Percentiles rank a stretch among this genome's conserved stretches.
These are phyloP conservation scores for Triplophysa dalaica DNA, from an alignment of 2,113 vertebrate genomes.

Conservation along the genomic window DNA sequence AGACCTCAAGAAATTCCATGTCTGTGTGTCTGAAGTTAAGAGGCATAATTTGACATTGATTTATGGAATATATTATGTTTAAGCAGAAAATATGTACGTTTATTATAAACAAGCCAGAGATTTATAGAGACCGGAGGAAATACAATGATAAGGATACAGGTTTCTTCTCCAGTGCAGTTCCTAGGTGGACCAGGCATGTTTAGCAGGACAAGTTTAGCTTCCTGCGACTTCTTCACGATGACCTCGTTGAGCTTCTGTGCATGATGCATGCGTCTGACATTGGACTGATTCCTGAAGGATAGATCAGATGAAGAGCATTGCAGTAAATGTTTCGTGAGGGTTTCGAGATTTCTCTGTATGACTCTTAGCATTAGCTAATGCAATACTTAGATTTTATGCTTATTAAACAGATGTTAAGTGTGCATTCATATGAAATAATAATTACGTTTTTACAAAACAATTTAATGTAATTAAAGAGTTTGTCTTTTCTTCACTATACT, in stretches of 20 bases:
- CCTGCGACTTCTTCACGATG: conserved; percentile 91
- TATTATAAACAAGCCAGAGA: background rate
- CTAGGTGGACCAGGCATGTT: conserved; percentile 97
- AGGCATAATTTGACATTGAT: conserved; percentile 40
- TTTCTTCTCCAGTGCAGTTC: conserved; percentile 92
- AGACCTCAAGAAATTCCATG: conserved; percentile 98
- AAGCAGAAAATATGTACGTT: background rate
- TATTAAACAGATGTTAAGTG: background rate
- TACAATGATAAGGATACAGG: conserved; percentile 86
- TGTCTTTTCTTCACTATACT: conserved; percentile 69
- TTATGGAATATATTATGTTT: background rate
- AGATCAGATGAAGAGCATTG: background rate
- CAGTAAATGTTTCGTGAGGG: background rate
- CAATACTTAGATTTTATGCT: background rate
- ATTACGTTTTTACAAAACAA: background rate
- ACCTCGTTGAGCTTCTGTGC: conserved; percentile 92
- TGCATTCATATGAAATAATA: background rate
- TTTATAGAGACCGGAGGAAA: background rate
- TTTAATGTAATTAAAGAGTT: background rate
- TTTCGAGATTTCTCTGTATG: background rate
- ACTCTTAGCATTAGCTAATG: too few species aligned
- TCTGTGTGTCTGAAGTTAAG: conserved; percentile 80
- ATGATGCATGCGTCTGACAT: conserved; percentile 95
- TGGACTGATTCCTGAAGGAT: conserved; percentile 84
- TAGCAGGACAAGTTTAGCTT: conserved; percentile 91